A percentile compares a stretch with the other conserved stretches of the same genome.
Conservation (phyloP, 2,113 vertebrate species). For the Nannobrachium achirus region DNA sequence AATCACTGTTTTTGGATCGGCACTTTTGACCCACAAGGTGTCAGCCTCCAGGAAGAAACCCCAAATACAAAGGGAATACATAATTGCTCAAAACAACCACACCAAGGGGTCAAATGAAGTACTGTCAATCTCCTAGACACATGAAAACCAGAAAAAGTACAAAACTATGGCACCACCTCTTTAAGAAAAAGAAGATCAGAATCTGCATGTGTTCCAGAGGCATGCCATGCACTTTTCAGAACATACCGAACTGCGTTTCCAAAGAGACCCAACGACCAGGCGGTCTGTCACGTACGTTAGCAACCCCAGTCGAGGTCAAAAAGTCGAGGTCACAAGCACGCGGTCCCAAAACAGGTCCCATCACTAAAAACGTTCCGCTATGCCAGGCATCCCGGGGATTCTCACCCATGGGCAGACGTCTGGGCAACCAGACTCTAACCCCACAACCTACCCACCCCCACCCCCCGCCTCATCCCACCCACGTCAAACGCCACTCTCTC, state of each 20-base stretch:
- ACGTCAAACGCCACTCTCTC: constrained; percentile 18
- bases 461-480: neutral
- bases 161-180: too few relatives aligned
- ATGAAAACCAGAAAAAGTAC: too few relatives aligned
- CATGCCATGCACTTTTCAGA: neutral
- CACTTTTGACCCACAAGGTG: too few relatives aligned
- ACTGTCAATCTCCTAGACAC: too few relatives aligned
- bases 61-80: too few relatives aligned
- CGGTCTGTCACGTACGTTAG: constrained; percentile 42
- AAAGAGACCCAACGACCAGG: constrained; percentile 1
- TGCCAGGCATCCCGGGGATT: constrained; percentile 19
- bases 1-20: too few relatives aligned
- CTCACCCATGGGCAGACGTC: neutral
- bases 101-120: too few relatives aligned
- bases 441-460: neutral
- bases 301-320: constrained; percentile 31
- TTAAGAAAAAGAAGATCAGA: too few relatives aligned
- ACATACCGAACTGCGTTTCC: constrained; percentile 31
- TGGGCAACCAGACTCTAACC: constrained; percentile 13
- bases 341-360: constrained; percentile 11
- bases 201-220: too few relatives aligned
- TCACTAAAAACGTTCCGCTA: neutral
- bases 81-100: too few relatives aligned
- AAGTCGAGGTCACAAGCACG: neutral
- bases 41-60: too few relatives aligned